These are phyloP conservation scores for Trissolcus brochymenae DNA, from an alignment of 2,888 invertebrate species.

Conservation along the genomic window DNA sequence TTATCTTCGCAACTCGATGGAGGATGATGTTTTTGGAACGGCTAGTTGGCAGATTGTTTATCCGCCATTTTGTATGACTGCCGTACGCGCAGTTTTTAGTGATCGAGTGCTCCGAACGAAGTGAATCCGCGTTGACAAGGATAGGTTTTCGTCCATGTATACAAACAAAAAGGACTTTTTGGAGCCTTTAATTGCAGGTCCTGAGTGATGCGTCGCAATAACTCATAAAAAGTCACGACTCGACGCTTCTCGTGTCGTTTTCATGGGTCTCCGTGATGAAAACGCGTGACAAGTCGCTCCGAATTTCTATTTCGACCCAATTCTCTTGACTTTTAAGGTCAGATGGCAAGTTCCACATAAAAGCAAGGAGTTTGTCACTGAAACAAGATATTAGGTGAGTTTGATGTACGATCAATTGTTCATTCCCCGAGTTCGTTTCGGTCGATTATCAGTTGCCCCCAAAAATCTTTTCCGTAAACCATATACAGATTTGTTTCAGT, in stretches of 20 bases:
- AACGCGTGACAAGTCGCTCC: slow-evolving; percentile 66
- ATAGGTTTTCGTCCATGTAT: slow-evolving; percentile 10
- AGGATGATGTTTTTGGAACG: slow-evolving; percentile 53
- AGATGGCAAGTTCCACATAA: slow-evolving; percentile 69
- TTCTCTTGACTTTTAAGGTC: slow-evolving; percentile 70
- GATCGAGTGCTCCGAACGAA: slow-evolving; percentile 48
- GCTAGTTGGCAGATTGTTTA: slow-evolving; percentile 65
- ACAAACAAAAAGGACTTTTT: slow-evolving; percentile 6
- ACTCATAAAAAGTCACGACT: neutral
- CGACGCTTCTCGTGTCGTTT: slow-evolving; percentile 27
- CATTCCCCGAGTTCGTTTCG: neutral
- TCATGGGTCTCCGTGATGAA: slow-evolving; percentile 61
- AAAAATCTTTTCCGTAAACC: too few species aligned
- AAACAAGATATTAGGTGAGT: slow-evolving; percentile 30
- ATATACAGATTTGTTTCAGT: slow-evolving; percentile 4
- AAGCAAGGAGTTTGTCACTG: slow-evolving; percentile 76
- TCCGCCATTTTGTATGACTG: slow-evolving; percentile 70
- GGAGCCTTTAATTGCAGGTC: neutral
- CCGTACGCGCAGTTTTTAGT: slow-evolving; percentile 66
- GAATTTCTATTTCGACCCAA: slow-evolving; percentile 64
- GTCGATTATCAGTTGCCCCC: too few species aligned
- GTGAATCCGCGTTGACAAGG: slow-evolving; percentile 31
- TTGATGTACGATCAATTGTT: neutral
- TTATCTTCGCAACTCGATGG: neutral
- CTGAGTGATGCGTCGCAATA: neutral